phyloP scores from a whole-genome alignment of 1,140 invertebrate genomes.

The Drusus annulatus region DNA sequence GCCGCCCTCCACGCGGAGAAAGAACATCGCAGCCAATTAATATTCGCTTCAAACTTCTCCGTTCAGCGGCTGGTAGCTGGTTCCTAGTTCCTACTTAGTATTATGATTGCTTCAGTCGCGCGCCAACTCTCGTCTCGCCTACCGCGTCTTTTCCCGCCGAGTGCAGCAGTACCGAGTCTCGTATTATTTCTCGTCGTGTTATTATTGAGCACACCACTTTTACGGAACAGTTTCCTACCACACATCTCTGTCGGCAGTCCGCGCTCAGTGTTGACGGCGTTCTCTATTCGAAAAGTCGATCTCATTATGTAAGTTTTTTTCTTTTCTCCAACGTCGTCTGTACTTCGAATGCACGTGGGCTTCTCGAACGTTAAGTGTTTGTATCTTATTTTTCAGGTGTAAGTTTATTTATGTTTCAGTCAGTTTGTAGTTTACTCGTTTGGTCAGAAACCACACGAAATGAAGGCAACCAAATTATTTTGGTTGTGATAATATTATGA shows the following conservation, averaged over 20 bases:
- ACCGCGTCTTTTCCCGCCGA: background rate
- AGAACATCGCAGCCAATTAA: background rate
- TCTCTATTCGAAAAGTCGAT: constrained; percentile 5
- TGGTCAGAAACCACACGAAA: too few species aligned
- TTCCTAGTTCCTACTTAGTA: background rate
- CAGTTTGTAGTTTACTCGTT: too few species aligned
- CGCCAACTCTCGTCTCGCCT: constrained; percentile 14
- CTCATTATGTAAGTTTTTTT: constrained; percentile 33
- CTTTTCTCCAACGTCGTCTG: background rate
- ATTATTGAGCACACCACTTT: background rate
- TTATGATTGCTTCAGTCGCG: constrained; percentile 13
- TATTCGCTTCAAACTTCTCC: background rate
- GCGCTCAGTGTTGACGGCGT: constrained; percentile 11
- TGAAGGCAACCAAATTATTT: too few species aligned
- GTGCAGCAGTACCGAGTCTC: background rate
- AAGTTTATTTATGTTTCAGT: too few species aligned
- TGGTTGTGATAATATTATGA: too few species aligned
- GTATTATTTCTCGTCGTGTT: background rate
- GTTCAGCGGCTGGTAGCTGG: too few species aligned
- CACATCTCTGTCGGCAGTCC: background rate
- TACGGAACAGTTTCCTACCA: background rate
- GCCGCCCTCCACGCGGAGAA: background rate
- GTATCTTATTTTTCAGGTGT: too few species aligned
- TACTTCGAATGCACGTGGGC: too few species aligned
- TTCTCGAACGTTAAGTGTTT: too few species aligned